phyloP scores from a whole-genome alignment of 2,888 invertebrate species.

The Tinea trinotella region DNA sequence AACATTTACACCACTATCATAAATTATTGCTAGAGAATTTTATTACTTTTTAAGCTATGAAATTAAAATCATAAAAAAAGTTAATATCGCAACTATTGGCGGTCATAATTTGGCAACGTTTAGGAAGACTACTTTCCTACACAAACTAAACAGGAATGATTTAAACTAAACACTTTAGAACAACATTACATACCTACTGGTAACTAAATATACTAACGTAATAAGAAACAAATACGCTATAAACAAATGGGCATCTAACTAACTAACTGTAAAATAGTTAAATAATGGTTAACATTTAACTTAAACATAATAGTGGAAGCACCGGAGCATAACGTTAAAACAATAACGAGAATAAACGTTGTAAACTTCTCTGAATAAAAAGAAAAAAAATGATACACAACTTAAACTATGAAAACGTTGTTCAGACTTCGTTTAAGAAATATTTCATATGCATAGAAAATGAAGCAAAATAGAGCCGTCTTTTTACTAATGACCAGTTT shows the following conservation, averaged over 20 bases:
- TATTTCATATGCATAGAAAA: no score
- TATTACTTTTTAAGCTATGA: slow-evolving; percentile 56
- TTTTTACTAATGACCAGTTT: no score
- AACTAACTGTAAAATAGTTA: slow-evolving; percentile 4
- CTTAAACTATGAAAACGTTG: no score
- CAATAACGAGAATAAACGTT: background rate
- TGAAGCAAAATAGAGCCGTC: no score
- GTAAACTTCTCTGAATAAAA: background rate
- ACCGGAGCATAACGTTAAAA: slow-evolving; percentile 14
- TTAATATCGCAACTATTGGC: slow-evolving; percentile 65
- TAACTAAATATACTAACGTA: slow-evolving; percentile 44
- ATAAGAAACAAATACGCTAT: background rate
- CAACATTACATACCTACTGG: slow-evolving; percentile 52
- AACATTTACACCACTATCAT: slow-evolving; percentile 65
- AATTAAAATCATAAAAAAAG: slow-evolving; percentile 38
- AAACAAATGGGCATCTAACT: slow-evolving; percentile 11
- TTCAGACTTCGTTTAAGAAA: no score
- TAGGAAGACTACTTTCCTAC: slow-evolving; percentile 71
- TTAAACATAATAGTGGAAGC: slow-evolving; percentile 17
- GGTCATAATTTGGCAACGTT: slow-evolving; percentile 70
- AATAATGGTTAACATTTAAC: slow-evolving; percentile 16
- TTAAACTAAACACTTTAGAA: slow-evolving; percentile 67
- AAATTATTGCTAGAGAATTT: slow-evolving; percentile 71
- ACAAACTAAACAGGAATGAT: slow-evolving; percentile 69
- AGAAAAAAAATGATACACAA: no score